Evolutionary conservation across 2,888 invertebrate species (phyloP), one percentile per base, ranked within the genome.

Genomic region (Anoplius nigerrimus): DNA sequence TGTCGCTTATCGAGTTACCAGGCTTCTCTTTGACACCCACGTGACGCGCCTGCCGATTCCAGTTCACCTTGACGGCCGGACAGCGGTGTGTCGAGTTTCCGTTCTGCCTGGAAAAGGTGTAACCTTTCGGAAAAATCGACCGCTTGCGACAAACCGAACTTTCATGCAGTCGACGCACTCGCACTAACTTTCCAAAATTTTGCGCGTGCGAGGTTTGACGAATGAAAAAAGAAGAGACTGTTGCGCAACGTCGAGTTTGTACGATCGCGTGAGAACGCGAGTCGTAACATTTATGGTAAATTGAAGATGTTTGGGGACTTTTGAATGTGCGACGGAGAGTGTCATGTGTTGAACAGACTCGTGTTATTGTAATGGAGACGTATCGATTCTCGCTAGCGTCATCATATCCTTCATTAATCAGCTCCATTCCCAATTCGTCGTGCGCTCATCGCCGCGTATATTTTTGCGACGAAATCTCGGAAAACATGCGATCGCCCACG

Each of bases 51-150:
- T 69, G 71, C 69, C 67, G 78, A 81, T 81, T 84, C 81, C 78
- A 77, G 87, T 81, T 87, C 80, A 86, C 87, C 87, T 87, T 87
- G 86, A 78, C 71, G 80, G 69, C 52, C 69, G 81, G 81, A 81
- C n/a, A n/a, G n/a, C n/a, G 78, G 75, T 80, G 74, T 78, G 80
- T 80, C 72, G 42, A 65, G 66, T 66, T 69, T 71, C 66, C 69
- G 66, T 62, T 62, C 62, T 62, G 64, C n/a, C 62, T 60, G 53
- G 64, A 76, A 75, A 81, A 81, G 81, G 79, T 75, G 70, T 71
- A 75, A 65, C 68, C 77, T 82, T 78, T 80, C 67, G 74, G 70
- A 82, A 82, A 81, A 79, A 63, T 56, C 75, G 78, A 74, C 78
- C 66, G 66, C 59, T 60, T 1, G 69, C 56, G 1, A 42, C 22